Evolutionary conservation across 2,888 invertebrate species (phyloP), one percentile per base, ranked within the genome.

Genomic region (Hydriomena furcata): DNA sequence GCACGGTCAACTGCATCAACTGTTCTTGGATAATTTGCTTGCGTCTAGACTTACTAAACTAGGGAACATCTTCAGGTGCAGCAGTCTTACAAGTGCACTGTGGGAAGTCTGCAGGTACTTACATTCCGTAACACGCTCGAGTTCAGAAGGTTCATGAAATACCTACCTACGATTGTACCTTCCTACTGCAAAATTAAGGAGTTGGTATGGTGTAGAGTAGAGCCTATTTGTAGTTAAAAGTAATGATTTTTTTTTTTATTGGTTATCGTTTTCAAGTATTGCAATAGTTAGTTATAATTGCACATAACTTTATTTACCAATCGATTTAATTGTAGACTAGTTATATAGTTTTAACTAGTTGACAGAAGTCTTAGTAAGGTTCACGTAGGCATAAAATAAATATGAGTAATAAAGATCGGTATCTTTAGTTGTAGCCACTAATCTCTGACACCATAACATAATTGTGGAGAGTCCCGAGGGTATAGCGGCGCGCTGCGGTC

Each of bases 401-500:
- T 73, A 74, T 63, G 64, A 43, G 65, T 65, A 71, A 73, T 72
- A 71, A 68, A 71, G 73, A 74, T 73, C 48, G 58, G 60, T 71
- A 77, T 79, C 77, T 67, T 60, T 58, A 74, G 74, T 74, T 58
- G 61, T 55, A 57, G 66, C 66, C 67, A 70, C 79, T 82, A 82
- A 82, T 82, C 82, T 81, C 69, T 79, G 82, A 78, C 80, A 79
- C 77, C 77, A 74, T 79, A 83, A 78, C 81, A 82, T 87, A 87
- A 86, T 88, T 85, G 85, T 78, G 71, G 54, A 61, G 61, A 68
- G 76, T 76, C 81, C 79, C 53, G 73, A 58, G 79, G 82, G 80
- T 65, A 78, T 76, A 79, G 78, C 83, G 78, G 77, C 71, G 65
- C 66, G 68, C 68, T 71, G 77, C 78, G 82, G 85, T 87, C 88